A percentile compares a stretch with the other conserved stretches of the same genome.
These are phyloP conservation scores for Ariopsis seemanni DNA, from an alignment of 2,113 vertebrate species.

Conservation along the genomic window DNA sequence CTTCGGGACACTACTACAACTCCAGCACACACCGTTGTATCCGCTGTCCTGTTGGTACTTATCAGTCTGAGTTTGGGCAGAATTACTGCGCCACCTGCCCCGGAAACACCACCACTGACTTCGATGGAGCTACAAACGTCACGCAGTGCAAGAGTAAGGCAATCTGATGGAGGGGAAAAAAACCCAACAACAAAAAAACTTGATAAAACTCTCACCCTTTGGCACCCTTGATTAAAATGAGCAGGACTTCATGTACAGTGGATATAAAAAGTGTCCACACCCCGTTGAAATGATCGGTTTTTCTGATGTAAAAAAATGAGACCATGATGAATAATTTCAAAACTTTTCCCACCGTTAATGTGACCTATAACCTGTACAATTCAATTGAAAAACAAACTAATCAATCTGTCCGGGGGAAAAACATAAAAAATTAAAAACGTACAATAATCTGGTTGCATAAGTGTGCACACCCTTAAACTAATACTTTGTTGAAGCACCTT, in stretches of 20 bases:
- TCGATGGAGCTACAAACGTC: conserved; percentile 93
- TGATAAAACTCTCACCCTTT: neutral
- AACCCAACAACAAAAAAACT: neutral
- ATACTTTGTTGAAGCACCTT: too few relatives aligned
- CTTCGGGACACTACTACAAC: conserved; percentile 95
- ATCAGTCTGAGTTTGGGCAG: conserved; percentile 92
- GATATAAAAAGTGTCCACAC: too few relatives aligned
- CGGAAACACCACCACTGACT: conserved; percentile 95
- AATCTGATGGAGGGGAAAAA: neutral
- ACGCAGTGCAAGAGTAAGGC: conserved; percentile 95
- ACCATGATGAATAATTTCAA: too few relatives aligned
- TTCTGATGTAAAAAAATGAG: too few relatives aligned
- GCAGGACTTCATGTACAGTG: neutral
- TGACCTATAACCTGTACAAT: too few relatives aligned
- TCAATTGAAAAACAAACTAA: too few relatives aligned
- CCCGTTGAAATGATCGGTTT: too few relatives aligned
- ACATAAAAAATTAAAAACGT: too few relatives aligned
- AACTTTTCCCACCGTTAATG: too few relatives aligned
- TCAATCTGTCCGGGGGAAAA: too few relatives aligned
- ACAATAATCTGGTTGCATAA: too few relatives aligned
- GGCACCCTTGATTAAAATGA: neutral
- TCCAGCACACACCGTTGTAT: conserved; percentile 93
- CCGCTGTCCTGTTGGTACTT: conserved; percentile 84
- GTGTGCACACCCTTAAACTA: too few relatives aligned
- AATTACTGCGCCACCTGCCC: conserved; percentile 90